phyloP scores from a whole-genome alignment of 2,888 invertebrate species.

The Nipponacmea schrenckii region DNA sequence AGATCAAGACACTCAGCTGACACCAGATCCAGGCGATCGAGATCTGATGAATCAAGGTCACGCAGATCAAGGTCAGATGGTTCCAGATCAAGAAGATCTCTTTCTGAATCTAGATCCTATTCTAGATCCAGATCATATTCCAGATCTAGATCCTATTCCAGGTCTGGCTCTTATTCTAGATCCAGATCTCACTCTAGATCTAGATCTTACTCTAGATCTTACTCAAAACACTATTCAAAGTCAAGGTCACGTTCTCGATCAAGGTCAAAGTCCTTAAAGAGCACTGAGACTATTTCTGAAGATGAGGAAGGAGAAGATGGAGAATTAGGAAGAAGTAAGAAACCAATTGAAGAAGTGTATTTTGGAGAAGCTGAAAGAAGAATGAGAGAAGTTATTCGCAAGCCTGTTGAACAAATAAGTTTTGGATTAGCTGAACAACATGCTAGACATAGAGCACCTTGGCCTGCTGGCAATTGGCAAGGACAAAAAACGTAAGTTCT shows the following conservation, averaged over 20 bases:
- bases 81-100: slow-evolving; percentile 22
- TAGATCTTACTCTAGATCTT: slow-evolving; percentile 18
- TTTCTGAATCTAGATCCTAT: slow-evolving; percentile 17
- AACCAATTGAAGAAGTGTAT: slow-evolving; percentile 50
- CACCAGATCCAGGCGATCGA: slow-evolving; percentile 11
- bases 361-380: slow-evolving; percentile 60
- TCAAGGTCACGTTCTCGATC: slow-evolving; percentile 23
- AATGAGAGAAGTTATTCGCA: slow-evolving; percentile 35
- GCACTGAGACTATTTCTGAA: slow-evolving; percentile 11
- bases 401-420: slow-evolving; percentile 17
- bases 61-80: slow-evolving; percentile 14
- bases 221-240: slow-evolving; percentile 18
- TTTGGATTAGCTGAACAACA: slow-evolving; percentile 30
- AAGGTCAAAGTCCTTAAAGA: slow-evolving; percentile 24
- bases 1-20: neutral
- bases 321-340: slow-evolving; percentile 10
- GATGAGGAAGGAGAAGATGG: slow-evolving; percentile 10
- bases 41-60: neutral
- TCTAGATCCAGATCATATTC: slow-evolving; percentile 16
- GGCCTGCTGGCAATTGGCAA: slow-evolving; percentile 28
- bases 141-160: slow-evolving; percentile 19
- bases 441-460: slow-evolving; percentile 28
- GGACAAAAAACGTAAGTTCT: slow-evolving; percentile 31
- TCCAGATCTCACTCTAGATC: slow-evolving; percentile 25
- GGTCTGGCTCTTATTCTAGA: slow-evolving; percentile 20